Conservation (phyloP, 2,113 vertebrate genomes). For the Pogonocichla stellata region DNA sequence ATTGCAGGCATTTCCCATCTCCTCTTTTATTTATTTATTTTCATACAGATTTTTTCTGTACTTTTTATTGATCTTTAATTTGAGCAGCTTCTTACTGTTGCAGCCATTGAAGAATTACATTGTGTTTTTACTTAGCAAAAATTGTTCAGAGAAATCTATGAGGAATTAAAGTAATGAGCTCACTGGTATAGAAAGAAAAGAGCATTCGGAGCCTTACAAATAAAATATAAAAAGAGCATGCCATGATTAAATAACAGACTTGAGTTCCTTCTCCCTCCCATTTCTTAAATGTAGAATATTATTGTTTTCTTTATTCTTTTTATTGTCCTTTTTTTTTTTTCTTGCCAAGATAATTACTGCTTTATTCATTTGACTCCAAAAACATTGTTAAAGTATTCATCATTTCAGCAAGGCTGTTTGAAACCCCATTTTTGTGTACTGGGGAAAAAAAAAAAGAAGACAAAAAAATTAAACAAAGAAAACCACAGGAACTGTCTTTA, state of each 20-base stretch:
- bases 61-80: slow-evolving; percentile 79
- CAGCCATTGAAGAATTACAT: slow-evolving; percentile 61
- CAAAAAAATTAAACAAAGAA: background rate
- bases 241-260: slow-evolving; percentile 41
- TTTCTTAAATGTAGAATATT: slow-evolving; percentile 37
- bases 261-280: slow-evolving; percentile 4
- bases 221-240: slow-evolving; percentile 35
- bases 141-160: slow-evolving; percentile 67
- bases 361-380: slow-evolving; percentile 55
- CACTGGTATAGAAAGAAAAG: slow-evolving; percentile 63
- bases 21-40: slow-evolving; percentile 72
- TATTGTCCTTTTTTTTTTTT: slow-evolving; percentile 21
- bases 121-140: slow-evolving; percentile 69
- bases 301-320: slow-evolving; percentile 51
- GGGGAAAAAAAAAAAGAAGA: background rate
- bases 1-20: slow-evolving; percentile 80
- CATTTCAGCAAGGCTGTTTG: slow-evolving; percentile 69
- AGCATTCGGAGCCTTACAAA: slow-evolving; percentile 47
- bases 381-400: slow-evolving; percentile 58
- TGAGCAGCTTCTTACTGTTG: slow-evolving; percentile 61
- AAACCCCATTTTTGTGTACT: slow-evolving; percentile 46
- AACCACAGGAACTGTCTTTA: slow-evolving; percentile 13
- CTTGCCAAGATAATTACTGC: slow-evolving; percentile 40
- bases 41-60: slow-evolving; percentile 67
- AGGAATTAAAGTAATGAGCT: slow-evolving; percentile 68